Evolutionary conservation across 1,140 invertebrate species (phyloP).

Genomic region (Apis dorsata): DNA sequence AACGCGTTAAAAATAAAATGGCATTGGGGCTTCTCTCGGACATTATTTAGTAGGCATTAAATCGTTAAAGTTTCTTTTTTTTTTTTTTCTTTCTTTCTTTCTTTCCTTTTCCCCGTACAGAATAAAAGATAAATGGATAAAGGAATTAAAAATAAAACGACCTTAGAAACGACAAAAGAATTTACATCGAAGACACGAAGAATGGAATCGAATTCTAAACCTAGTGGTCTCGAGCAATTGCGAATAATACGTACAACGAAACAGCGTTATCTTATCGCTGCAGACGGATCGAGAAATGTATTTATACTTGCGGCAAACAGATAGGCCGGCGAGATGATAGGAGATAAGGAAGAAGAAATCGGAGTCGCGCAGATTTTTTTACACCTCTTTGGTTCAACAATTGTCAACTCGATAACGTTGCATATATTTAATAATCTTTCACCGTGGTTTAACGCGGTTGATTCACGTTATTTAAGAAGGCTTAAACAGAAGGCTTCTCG

Average conservation of each 20-base stretch:
- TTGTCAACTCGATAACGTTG: not conserved
- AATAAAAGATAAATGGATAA: not conserved
- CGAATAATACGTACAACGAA: constrained; percentile 16
- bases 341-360: constrained; percentile 47
- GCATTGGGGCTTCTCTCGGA: no score
- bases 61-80: no score
- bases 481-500: no score
- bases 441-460: not conserved
- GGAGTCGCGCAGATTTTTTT: constrained; percentile 47
- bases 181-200: not conserved
- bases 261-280: constrained; percentile 55
- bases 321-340: constrained; percentile 50
- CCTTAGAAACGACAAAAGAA: not conserved
- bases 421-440: not conserved
- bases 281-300: constrained; percentile 35
- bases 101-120: no score
- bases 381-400: constrained; percentile 8
- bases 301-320: constrained; percentile 55
- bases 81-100: no score
- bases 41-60: no score
- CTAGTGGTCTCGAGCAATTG: not conserved
- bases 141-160: no score
- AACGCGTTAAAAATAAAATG: no score
- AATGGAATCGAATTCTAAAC: constrained; percentile 18
- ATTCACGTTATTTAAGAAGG: constrained; percentile 7